phyloP scores from a whole-genome alignment of 2,888 invertebrate genomes.

The Lycophotia porphyrea region DNA sequence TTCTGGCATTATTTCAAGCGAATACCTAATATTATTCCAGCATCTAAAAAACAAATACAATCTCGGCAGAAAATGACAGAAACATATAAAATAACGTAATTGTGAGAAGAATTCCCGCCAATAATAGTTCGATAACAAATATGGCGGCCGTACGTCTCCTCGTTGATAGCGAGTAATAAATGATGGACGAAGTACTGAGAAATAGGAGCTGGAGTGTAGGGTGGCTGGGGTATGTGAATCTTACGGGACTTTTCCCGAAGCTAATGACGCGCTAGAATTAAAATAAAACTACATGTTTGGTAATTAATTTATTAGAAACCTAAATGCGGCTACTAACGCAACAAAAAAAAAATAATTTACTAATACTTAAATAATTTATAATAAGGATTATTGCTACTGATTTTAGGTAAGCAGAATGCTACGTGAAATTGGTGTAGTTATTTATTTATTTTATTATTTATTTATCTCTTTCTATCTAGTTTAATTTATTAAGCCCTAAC shows the following conservation, averaged over 20 bases:
- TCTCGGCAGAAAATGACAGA: slow-evolving; percentile 14
- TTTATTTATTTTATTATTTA: no score
- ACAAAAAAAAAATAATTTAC: neutral
- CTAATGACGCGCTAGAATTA: neutral
- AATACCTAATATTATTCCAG: neutral
- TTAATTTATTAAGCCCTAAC: no score
- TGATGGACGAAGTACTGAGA: slow-evolving; percentile 77
- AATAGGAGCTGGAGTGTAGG: slow-evolving; percentile 68
- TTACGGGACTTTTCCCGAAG: neutral
- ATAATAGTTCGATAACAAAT: slow-evolving; percentile 74
- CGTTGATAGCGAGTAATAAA: slow-evolving; percentile 81
- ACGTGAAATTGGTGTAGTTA: no score
- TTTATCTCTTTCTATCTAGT: no score
- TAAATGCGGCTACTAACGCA: neutral
- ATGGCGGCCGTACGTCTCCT: slow-evolving; percentile 70
- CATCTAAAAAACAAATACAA: slow-evolving; percentile 17
- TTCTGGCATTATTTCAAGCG: no score
- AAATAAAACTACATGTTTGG: neutral
- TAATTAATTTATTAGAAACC: neutral
- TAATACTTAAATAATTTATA: no score
- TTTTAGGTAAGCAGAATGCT: no score
- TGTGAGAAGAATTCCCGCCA: slow-evolving; percentile 56
- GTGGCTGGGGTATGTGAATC: slow-evolving; percentile 51
- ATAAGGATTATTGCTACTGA: no score
- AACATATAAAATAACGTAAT: slow-evolving; percentile 49